These are phyloP conservation scores for Todus mexicanus DNA, from an alignment of 2,797 vertebrate genomes.

Conservation along the genomic window DNA sequence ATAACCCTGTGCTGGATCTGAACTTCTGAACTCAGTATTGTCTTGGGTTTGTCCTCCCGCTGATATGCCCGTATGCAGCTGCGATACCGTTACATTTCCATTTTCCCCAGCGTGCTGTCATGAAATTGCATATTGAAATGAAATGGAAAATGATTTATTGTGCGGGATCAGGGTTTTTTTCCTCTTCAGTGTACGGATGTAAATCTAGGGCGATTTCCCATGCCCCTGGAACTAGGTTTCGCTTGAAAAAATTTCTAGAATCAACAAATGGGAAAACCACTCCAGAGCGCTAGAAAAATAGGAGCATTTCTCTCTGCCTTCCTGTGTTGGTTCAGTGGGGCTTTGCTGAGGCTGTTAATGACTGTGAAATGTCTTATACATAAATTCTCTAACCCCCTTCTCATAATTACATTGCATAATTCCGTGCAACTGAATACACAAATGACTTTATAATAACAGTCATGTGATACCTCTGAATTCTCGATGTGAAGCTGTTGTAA, in stretches of 20 bases:
- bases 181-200: neutral
- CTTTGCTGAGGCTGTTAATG: constrained; percentile 2
- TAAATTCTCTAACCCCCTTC: neutral
- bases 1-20: neutral
- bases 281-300: neutral
- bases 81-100: neutral
- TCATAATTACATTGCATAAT: neutral
- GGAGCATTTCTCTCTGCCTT: neutral
- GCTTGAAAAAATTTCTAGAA: neutral
- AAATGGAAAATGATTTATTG: constrained; percentile 42
- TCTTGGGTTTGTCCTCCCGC: constrained; percentile 15
- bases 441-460: constrained; percentile 32
- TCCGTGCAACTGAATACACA: constrained; percentile 20
- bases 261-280: constrained; percentile 46
- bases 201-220: constrained; percentile 36
- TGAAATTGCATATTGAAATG: neutral
- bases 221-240: constrained; percentile 36
- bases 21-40: constrained; percentile 53
- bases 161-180: neutral
- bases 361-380: neutral
- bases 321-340: neutral
- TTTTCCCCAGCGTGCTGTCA: constrained; percentile 19
- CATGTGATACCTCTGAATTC: constrained; percentile 14
- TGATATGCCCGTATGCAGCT: constrained; percentile 40
- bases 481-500: neutral